A percentile compares a stretch with the other conserved stretches of the same genome.
Conservation (phyloP, 2,888 invertebrate species). For the Cephus sareptanus region DNA sequence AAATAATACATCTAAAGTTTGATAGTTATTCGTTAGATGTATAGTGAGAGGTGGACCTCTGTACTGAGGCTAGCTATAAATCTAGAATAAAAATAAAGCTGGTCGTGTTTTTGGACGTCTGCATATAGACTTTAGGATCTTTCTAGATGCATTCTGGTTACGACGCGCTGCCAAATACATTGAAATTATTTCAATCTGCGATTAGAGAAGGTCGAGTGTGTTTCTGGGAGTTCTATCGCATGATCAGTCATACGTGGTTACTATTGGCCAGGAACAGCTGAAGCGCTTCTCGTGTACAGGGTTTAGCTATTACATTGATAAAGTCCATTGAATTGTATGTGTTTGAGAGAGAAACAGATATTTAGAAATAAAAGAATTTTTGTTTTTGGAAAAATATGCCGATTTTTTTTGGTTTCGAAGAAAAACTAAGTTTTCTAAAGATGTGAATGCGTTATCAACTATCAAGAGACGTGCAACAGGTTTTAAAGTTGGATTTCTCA, state of each 20-base stretch:
- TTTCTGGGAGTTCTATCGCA: neutral
- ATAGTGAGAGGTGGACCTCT: neutral
- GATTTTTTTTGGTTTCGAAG: neutral
- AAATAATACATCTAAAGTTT: neutral
- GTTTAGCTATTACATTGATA: neutral
- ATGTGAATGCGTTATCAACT: neutral
- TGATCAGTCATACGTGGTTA: neutral
- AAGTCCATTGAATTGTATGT: neutral
- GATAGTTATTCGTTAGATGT: neutral
- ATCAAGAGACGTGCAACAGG: neutral
- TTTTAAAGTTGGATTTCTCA: slow-evolving; percentile 12
- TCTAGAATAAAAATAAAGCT: neutral
- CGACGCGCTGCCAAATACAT: neutral
- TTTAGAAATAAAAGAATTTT: neutral
- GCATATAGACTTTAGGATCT: neutral
- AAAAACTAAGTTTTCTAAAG: neutral
- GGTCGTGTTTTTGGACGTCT: neutral
- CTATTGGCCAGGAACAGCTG: neutral
- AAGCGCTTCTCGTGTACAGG: neutral
- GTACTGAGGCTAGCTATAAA: neutral
- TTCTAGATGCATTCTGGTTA: neutral
- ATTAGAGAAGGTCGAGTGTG: neutral
- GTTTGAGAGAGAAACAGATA: neutral
- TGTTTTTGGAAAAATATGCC: neutral
- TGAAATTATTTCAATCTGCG: neutral